These are phyloP conservation scores for Paedocypris sp. DNA, from an alignment of 2,113 vertebrate species.

Conservation along the genomic window DNA sequence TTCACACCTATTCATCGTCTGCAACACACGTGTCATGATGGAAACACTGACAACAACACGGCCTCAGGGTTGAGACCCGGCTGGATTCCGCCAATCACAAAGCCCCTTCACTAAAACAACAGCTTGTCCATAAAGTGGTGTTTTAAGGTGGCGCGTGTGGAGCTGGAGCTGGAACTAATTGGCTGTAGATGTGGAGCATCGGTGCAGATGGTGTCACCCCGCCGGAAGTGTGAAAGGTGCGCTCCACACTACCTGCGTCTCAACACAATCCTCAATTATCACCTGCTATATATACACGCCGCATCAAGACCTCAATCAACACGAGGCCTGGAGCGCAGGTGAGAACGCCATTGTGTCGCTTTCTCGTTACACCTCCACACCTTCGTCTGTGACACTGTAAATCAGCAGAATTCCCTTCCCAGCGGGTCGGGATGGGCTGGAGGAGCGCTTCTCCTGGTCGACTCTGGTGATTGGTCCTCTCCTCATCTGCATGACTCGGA, in stretches of 20 bases:
- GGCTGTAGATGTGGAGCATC: constrained; percentile 43
- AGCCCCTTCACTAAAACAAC: no score
- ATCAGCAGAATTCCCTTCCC: neutral
- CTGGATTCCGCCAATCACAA: no score
- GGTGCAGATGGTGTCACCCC: constrained; percentile 48
- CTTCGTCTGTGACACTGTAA: constrained; percentile 10
- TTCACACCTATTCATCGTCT: no score
- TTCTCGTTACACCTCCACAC: constrained; percentile 32
- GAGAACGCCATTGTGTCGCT: constrained; percentile 42
- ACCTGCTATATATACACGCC: constrained; percentile 58
- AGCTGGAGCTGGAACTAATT: constrained; percentile 60
- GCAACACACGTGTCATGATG: no score
- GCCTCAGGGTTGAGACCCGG: no score
- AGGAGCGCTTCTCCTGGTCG: no score
- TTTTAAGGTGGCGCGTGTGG: no score
- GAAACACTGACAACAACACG: no score
- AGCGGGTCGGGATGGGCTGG: no score
- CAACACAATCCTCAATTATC: constrained; percentile 63
- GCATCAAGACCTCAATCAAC: constrained; percentile 38
- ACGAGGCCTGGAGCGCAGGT: constrained; percentile 58
- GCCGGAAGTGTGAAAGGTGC: constrained; percentile 51
- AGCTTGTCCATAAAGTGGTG: no score
- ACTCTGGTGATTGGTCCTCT: constrained; percentile 21
- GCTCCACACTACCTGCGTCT: constrained; percentile 46
- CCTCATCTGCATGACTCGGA: constrained; percentile 7